Conservation (phyloP, 2,888 invertebrate species). For the Spialia ferax region DNA sequence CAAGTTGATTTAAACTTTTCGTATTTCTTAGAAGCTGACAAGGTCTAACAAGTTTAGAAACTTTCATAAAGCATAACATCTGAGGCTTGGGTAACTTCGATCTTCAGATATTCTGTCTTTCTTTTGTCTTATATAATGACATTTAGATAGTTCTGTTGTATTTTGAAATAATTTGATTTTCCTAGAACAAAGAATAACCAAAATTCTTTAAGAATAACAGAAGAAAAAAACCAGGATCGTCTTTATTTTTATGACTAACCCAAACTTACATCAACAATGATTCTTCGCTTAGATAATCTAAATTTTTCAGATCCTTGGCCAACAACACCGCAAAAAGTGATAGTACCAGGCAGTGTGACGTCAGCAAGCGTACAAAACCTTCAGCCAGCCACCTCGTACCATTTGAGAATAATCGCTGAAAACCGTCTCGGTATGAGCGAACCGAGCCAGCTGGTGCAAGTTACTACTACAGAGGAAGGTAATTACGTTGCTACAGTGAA, state of each 20-base stretch:
- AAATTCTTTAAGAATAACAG: too few species aligned
- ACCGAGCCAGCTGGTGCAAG: conserved; percentile 94
- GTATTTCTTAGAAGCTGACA: neutral
- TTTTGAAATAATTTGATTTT: neutral
- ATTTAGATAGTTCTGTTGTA: neutral
- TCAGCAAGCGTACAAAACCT: conserved; percentile 93
- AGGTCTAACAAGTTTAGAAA: neutral
- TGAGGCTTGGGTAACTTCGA: neutral
- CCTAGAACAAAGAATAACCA: too few species aligned
- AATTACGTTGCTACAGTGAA: conserved; percentile 41
- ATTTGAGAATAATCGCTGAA: conserved; percentile 95
- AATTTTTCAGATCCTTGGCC: conserved; percentile 91
- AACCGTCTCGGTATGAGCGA: conserved; percentile 96
- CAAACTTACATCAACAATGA: too few species aligned
- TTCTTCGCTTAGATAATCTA: too few species aligned
- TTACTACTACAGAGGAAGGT: conserved; percentile 95
- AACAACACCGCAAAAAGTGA: conserved; percentile 92
- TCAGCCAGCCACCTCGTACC: conserved; percentile 95
- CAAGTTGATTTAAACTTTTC: conserved; percentile 6
- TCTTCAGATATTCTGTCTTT: neutral
- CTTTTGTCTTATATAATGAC: neutral
- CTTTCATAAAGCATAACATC: neutral
- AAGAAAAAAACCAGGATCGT: too few species aligned
- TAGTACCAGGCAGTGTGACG: conserved; percentile 94
- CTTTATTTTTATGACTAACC: too few species aligned